phyloP scores from a whole-genome alignment of 2,797 vertebrate genomes.

The Peromyscus eremicus region DNA sequence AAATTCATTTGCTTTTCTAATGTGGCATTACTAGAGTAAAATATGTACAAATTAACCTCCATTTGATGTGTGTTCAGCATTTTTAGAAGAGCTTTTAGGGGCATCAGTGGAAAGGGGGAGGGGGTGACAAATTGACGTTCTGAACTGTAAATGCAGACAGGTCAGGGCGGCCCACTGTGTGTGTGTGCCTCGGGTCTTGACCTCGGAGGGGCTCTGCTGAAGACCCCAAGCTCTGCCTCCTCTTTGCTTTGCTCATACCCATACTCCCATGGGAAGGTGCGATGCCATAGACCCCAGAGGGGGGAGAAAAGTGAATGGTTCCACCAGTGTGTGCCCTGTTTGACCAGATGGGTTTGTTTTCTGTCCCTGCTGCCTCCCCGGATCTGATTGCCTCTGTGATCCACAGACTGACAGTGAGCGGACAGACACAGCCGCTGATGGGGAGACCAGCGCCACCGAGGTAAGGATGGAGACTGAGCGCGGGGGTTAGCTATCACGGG shows the following conservation, averaged over 20 bases:
- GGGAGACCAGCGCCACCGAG: constrained; percentile 97
- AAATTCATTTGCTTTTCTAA: constrained; percentile 71
- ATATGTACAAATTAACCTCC: not conserved
- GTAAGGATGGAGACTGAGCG: constrained; percentile 84
- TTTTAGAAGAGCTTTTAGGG: constrained; percentile 8
- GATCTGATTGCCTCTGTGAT: constrained; percentile 86
- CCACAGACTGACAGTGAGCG: constrained; percentile 98
- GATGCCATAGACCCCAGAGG: constrained; percentile 80
- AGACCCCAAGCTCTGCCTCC: constrained; percentile 84
- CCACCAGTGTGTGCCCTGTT: constrained; percentile 55
- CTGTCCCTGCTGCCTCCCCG: constrained; percentile 91
- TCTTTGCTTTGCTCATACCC: constrained; percentile 86
- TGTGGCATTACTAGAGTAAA: constrained; percentile 63
- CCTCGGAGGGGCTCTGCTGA: constrained; percentile 94
- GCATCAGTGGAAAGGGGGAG: not conserved
- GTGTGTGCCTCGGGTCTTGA: constrained; percentile 92
- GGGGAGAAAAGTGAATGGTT: constrained; percentile 63
- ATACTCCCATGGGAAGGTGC: constrained; percentile 83
- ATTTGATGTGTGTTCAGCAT: constrained; percentile 29
- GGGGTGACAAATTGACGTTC: constrained; percentile 77
- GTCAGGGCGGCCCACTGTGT: constrained; percentile 81
- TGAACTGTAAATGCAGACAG: constrained; percentile 65
- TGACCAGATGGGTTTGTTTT: constrained; percentile 92
- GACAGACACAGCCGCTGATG: constrained; percentile 96
- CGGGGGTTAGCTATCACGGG: constrained; percentile 20